Base-by-base conservation (phyloP, 2,113 vertebrate species). In the Zosterops pallidus region DNA sequence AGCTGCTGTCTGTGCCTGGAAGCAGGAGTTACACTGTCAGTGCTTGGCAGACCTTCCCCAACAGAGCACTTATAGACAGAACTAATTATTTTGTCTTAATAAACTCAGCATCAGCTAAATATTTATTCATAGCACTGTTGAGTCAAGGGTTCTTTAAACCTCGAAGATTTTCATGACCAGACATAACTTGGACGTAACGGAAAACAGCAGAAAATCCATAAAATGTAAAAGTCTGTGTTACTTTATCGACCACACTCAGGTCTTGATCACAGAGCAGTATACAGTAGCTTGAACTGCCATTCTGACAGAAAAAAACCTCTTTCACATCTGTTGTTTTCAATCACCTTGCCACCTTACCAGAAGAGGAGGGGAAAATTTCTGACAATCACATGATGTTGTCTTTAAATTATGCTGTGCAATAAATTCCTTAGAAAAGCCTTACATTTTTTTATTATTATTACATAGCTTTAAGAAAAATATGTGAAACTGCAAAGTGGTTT, bases 401-500 rank as follows among this genome's bases (percentile, higher is more conserved):
- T 95, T 94, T 83, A 92, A 96, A 87, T 95, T 92, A 96, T 39
- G 71, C 87, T 95, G 86, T 84, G 67, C 1, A 9, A 96, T 92
- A 91, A 95, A 95, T 83, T 90, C 68, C 74, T 80, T 95, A 92
- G 77, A 94, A 97, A 92, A 91, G 76, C 52, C 57, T 95, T 95
- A 96, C 72, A 79, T 92, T 94, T 90, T 90, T 91, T 95, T 87
- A 89, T 87, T 90, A 74, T 85, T 46, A 25, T 69, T 89, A 78
- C 37, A 86, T 72, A 93, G 53, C 65, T 90, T 84, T 95, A 95
- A 69, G 71, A 90, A 96, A 96, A 91, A 96, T 86, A 89, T 0
- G 55, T 93, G 94, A 94, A 96, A 93, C 59, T 95, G 90, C 75
- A 62, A 96, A 94, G 88, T 92, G 83, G 83, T 95, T 96, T 96